Percentiles rank a stretch among this genome's conserved stretches.
These are phyloP conservation scores for Chloroceryle aenea DNA, from an alignment of 2,113 vertebrate species.

Conservation along the genomic window DNA sequence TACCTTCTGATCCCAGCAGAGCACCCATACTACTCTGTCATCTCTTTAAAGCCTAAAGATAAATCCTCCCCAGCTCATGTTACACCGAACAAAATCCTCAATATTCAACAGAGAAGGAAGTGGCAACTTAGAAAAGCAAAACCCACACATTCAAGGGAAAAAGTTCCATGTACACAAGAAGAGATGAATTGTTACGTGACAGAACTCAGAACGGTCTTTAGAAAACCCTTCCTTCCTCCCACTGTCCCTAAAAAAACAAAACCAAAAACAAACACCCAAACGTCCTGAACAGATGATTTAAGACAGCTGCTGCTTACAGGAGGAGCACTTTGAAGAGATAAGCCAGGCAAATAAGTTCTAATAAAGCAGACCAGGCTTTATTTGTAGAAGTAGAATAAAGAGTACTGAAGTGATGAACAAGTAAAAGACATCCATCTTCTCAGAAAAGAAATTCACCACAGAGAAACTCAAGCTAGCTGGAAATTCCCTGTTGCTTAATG, in stretches of 20 bases:
- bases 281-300: constrained; percentile 10
- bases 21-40: neutral
- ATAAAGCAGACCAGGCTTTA: constrained; percentile 3
- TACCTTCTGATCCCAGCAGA: neutral
- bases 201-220: neutral
- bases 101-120: neutral
- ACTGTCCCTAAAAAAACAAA: neutral
- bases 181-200: neutral
- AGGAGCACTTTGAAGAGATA: constrained; percentile 17
- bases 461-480: neutral
- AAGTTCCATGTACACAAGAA: neutral
- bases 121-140: neutral
- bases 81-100: neutral
- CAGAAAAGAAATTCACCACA: neutral
- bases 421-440: neutral
- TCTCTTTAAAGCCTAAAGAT: neutral
- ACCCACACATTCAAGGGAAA: neutral
- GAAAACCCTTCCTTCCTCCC: neutral
- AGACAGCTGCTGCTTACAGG: constrained; percentile 15
- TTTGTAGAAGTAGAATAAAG: neutral
- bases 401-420: neutral
- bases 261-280: too few species aligned
- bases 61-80: neutral
- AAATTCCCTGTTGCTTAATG: constrained; percentile 18
- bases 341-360: neutral